phyloP scores from a whole-genome alignment of 2,113 vertebrate species.

The Vidua chalybeata region DNA sequence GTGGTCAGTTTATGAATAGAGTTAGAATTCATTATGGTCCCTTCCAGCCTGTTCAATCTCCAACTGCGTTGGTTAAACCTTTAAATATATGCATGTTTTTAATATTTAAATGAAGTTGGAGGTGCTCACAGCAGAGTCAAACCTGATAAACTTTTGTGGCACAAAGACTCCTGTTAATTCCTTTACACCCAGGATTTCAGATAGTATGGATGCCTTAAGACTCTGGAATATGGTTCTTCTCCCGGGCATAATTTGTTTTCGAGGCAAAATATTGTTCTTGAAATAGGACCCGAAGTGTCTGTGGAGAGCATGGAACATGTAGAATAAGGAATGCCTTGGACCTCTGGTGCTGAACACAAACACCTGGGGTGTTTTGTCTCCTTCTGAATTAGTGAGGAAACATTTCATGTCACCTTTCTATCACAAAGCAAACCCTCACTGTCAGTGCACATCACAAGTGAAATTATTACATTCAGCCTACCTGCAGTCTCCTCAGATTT shows the following conservation, averaged over 20 bases:
- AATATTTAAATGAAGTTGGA: not conserved
- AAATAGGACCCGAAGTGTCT: not conserved
- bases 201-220: not conserved
- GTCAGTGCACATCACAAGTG: not conserved
- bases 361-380: not conserved
- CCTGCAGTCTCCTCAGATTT: not conserved
- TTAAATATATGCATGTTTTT: not conserved
- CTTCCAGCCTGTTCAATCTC: not conserved
- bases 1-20: not conserved
- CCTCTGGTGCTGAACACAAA: not conserved
- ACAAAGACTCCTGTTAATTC: not conserved
- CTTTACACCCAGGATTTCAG: not conserved
- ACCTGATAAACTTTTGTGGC: not conserved
- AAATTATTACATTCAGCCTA: conserved; percentile 5
- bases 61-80: not conserved
- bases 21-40: not conserved
- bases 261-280: conserved; percentile 11
- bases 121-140: not conserved
- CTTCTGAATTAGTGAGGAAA: not conserved
- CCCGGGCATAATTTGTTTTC: not conserved
- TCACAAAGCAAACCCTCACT: not conserved
- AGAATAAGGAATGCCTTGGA: not conserved
- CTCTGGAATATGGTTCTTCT: not conserved
- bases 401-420: not conserved
- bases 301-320: not conserved